A percentile compares a stretch with the other conserved stretches of the same genome.
These are phyloP conservation scores for Bolinopsis microptera DNA, from an alignment of 37 sponge, comb jelly and placozoan species.

Conservation along the genomic window DNA sequence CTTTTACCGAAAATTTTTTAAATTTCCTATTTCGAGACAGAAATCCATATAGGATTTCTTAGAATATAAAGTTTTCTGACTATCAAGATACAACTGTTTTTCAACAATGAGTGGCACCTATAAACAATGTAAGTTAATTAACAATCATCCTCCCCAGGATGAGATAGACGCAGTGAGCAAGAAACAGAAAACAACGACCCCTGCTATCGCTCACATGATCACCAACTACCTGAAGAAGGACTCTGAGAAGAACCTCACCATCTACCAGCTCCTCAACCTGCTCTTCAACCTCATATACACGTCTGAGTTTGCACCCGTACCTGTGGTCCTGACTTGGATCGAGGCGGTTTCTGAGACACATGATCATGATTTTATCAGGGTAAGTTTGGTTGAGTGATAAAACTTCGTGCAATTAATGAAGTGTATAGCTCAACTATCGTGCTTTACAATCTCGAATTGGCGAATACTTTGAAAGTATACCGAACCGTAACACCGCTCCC, in stretches of 20 bases:
- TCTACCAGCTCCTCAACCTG: constrained; percentile 49
- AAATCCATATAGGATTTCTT: no score
- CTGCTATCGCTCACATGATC: neutral
- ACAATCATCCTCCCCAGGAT: no score
- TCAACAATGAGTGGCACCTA: no score
- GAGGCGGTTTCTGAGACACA: neutral
- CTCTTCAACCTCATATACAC: constrained; percentile 61
- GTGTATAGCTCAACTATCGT: neutral
- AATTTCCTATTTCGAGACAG: no score
- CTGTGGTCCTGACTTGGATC: neutral
- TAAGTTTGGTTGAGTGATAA: no score
- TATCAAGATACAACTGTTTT: no score
- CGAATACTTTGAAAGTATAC: neutral
- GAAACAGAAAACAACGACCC: neutral
- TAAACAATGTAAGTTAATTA: no score
- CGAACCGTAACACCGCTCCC: no score
- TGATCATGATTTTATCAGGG: neutral
- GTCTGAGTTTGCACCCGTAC: neutral
- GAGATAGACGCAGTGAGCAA: neutral
- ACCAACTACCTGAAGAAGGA: neutral
- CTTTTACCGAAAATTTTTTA: no score
- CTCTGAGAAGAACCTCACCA: neutral
- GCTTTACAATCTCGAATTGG: neutral
- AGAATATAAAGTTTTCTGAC: no score
- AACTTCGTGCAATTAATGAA: neutral